Evolutionary conservation across 2,797 vertebrate species (phyloP), one percentile per base, ranked within the genome.

Genomic region (Oreortyx pictus): DNA sequence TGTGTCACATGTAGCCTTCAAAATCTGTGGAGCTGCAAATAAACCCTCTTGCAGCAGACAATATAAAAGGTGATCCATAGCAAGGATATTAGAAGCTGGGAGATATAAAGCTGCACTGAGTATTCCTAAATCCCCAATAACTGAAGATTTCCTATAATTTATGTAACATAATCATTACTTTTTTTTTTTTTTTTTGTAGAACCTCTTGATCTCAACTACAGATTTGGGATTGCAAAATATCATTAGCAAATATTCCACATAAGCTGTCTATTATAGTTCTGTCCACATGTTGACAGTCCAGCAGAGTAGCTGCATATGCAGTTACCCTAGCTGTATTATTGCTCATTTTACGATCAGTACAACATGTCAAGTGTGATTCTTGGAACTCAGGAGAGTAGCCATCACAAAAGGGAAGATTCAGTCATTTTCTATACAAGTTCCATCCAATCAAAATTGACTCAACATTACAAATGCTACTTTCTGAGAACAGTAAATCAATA

Each of bases 311-410:
- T 70, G 8, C 9, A 20, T 8, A 8, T 39, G 25, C 56, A 73
- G 25, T 14, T 59, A n/a, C 9, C 12, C 8, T 52, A 46, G 8
- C 47, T 43, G 5, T 47, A 18, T 25, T 70, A 62, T 37, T 74
- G 44, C 24, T 74, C 0, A 0, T 39, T 59, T 62, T 35, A 43
- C n/a, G 57, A 25, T 5, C 1, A 0, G 47, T 85, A 12, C 8
- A 12, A 54, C 35, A 22, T 23, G 18, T 20, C 64, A 41, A 19
- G 18, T 19, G 13, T 20, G 20, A 64, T 64, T 19, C 14, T 49
- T 61, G n/a, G 31, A 66, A 70, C 19, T 37, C 57, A 59, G 22
- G 33, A 49, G 72, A 90, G 17, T 1, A 81, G 22, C 9, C 7
- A 14, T 13, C 9, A 50, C 43, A 43, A 67, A 77, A 75, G 11